Evolutionary conservation across 2,797 vertebrate species (phyloP), one percentile per base, ranked within the genome.

Genomic region (Antrozous pallidus): DNA sequence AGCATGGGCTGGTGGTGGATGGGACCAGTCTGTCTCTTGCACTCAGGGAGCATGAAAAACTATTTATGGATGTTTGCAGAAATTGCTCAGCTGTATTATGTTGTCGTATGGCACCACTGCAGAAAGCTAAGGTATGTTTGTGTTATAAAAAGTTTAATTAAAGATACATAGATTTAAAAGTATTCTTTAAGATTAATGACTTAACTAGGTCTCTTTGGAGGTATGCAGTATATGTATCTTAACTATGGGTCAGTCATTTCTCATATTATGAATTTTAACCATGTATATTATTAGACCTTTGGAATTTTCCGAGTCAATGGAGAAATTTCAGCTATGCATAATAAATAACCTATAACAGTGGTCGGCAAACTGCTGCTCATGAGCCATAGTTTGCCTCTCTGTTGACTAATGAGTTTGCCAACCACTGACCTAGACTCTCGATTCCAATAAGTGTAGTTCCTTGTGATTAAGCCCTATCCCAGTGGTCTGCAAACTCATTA

Each of bases 21-120:
- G 99, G 99, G 33, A 99, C 99, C 97, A 99, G 99, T 98, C 98
- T 99, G 77, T 99, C 99, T 96, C 98, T 99, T 97, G 99, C 99
- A 38, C 98, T 99, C 97, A 99, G 99, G 97, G 99, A 99, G 91
- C 99, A 99, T 36, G 99, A 99, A 98, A 99, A 99, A 96, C 98
- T 99, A 77, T 99, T 99, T 95, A 99, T 99, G 99, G 99, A 99
- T 92, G 99, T 99, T 95, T 99, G 99, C 97, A 99, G 98, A 98
- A 99, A 98, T 98, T 99, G 99, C 94, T 99, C 99, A 0, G 99
- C 99, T 2, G 99, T 99, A 81, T 97, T 99, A 56, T 99, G 99
- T 97, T 99, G 99, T 97, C 99, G 99, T 93, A 99, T 99, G 99
- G 99, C 99, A 54, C 99, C 99, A 0, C 98, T 99, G 95, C 99